Base-by-base conservation (phyloP, 2,113 vertebrate species). In the Syrmaticus mikado region DNA sequence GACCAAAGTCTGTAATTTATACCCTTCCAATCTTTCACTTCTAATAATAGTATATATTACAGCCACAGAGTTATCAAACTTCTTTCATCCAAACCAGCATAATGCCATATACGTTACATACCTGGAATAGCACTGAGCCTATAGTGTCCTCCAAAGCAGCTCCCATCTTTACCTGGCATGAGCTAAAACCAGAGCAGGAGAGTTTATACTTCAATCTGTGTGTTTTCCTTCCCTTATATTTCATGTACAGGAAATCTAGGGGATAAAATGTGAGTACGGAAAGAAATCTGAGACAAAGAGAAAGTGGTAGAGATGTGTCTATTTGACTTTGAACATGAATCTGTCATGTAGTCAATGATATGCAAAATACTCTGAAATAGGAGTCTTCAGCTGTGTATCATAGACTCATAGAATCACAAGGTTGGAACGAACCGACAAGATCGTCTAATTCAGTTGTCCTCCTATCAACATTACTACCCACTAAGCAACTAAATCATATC, bases 1-100 rank as follows among this genome's bases (percentile, higher is more conserved):
- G 12, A 5, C 8, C 8, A 13, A 38, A 46, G 12, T 53, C 77
- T 53, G 18, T 46, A 71, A 16, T 62, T 9, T 4, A 3, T 3
- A 3, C 4, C 2, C n/a, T 74, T 22, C 11, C 32, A 1, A 50
- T 3, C 5, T 1, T 21, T n/a, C 12, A 38, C 24, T 36, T 32
- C 14, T 24, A 61, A 15, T 22, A 73, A 4, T 50, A 40, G 73
- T 65, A 15, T 16, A 3, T 64, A 30, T 36, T 82, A 53, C 11
- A 48, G 38, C 16, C 60, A 30, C 10, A 61, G 10, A 8, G 6
- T 46, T 24, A 36, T 66, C 66, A 79, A 78, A 66, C 14, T 30
- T 11, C 20, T 85, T 85, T 28, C 40, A 36, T 5, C 19, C 25
- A 53, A 61, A 45, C 2, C 18, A 75, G 11, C 22, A 13, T 41